Conservation (phyloP, 2,797 vertebrate genomes). For the Chloroceryle amazona region DNA sequence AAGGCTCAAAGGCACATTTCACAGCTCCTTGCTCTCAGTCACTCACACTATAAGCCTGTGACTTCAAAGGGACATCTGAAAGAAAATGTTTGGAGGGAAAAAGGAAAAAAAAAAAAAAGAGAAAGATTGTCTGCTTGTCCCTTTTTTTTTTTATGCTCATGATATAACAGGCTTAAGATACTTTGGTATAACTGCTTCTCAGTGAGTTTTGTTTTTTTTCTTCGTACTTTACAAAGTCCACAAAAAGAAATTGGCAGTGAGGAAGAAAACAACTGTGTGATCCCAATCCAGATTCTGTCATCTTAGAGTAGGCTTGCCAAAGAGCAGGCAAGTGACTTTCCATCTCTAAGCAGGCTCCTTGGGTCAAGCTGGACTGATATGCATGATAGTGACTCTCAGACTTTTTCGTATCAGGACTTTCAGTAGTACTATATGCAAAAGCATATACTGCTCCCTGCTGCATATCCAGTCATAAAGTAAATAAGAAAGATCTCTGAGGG, state of each 20-base stretch:
- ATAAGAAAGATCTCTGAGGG: background rate
- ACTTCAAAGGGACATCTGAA: slow-evolving; percentile 59
- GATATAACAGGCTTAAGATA: slow-evolving; percentile 41
- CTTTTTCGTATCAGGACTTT: background rate
- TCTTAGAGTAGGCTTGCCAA: background rate
- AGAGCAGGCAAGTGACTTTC: background rate
- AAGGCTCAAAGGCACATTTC: background rate
- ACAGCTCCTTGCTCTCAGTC: slow-evolving; percentile 29
- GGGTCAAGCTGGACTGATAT: background rate
- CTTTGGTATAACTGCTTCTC: slow-evolving; percentile 29
- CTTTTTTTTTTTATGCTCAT: background rate
- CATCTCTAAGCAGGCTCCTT: background rate
- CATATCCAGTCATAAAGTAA: background rate
- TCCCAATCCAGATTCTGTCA: background rate
- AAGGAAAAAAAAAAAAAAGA: background rate
- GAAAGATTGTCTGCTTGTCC: background rate
- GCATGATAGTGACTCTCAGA: background rate
- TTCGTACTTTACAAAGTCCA: background rate
- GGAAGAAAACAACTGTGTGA: background rate
- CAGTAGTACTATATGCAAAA: background rate
- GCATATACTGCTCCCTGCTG: background rate
- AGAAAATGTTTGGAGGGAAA: background rate
- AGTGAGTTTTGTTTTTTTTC: background rate
- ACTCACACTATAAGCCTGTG: background rate
- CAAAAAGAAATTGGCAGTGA: background rate